These are phyloP conservation scores for Ptychobarbus kaznakovi DNA, from an alignment of 2,797 vertebrate species.

Conservation along the genomic window DNA sequence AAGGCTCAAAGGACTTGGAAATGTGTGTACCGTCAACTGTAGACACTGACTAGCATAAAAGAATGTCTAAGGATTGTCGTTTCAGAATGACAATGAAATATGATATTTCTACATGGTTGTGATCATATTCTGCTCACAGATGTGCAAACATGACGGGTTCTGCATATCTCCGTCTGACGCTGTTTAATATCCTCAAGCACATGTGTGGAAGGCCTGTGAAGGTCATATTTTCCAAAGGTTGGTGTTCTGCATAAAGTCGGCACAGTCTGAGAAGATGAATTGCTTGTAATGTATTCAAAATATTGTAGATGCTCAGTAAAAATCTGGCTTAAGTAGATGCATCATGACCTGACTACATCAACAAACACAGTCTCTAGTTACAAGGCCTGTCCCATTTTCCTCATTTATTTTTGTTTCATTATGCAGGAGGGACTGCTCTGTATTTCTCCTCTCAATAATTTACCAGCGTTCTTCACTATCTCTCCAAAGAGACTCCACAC, in stretches of 20 bases:
- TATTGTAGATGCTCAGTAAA: not conserved
- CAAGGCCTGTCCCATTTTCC: slow-evolving; percentile 62
- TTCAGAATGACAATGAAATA: slow-evolving; percentile 28
- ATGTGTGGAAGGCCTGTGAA: slow-evolving; percentile 9
- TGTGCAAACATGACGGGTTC: slow-evolving; percentile 27
- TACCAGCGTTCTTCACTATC: slow-evolving; percentile 64
- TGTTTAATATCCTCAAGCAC: slow-evolving; percentile 41
- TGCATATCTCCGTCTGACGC: slow-evolving; percentile 18
- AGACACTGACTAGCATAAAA: slow-evolving; percentile 10
- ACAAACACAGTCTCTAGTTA: slow-evolving; percentile 13
- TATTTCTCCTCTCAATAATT: slow-evolving; percentile 65
- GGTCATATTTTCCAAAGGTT: slow-evolving; percentile 34
- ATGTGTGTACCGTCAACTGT: not conserved
- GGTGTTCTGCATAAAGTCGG: slow-evolving; percentile 22
- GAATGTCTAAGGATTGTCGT: not conserved
- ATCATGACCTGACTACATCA: slow-evolving; percentile 10
- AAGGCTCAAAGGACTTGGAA: slow-evolving; percentile 13
- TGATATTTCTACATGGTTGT: slow-evolving; percentile 29
- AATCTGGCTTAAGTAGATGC: slow-evolving; percentile 14
- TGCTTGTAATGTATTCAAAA: slow-evolving; percentile 10
- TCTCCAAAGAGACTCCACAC: slow-evolving; percentile 63
- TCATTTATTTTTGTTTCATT: slow-evolving; percentile 70
- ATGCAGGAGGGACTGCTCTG: slow-evolving; percentile 62
- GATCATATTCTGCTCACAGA: slow-evolving; percentile 23
- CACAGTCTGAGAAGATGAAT: slow-evolving; percentile 27